phyloP scores from a whole-genome alignment of 2,797 vertebrate genomes.

The Cyclopterus lumpus region DNA sequence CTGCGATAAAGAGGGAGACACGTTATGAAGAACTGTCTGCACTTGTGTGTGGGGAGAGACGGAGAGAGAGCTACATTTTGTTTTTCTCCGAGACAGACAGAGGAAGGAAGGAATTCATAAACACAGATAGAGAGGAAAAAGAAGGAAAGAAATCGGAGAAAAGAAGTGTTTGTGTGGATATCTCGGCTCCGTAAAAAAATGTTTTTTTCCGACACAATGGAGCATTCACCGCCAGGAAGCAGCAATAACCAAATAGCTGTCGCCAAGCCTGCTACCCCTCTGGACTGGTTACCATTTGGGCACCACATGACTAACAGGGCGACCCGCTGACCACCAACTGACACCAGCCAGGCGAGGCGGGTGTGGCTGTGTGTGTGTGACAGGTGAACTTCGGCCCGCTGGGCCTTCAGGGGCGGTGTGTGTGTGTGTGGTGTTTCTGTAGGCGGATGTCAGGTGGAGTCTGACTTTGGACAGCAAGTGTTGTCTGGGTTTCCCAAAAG shows the following conservation, averaged over 20 bases:
- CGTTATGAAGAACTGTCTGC: neutral
- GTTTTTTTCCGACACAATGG: constrained; percentile 56
- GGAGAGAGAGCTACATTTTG: constrained; percentile 6
- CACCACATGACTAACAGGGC: constrained; percentile 31
- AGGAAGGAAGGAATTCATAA: constrained; percentile 5
- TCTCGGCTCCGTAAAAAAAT: constrained; percentile 39
- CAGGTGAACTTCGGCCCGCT: neutral
- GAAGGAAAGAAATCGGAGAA: neutral
- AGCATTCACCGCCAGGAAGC: constrained; percentile 52
- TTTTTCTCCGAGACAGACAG: neutral
- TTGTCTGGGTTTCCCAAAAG: constrained; percentile 32
- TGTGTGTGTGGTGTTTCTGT: neutral
- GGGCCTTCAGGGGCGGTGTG: neutral
- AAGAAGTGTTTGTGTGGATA: constrained; percentile 3
- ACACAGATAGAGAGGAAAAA: neutral
- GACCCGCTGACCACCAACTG: constrained; percentile 41
- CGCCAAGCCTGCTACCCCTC: constrained; percentile 19
- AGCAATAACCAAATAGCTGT: constrained; percentile 35
- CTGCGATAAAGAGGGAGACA: neutral
- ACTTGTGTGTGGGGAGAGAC: neutral
- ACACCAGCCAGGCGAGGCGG: constrained; percentile 25
- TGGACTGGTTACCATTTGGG: constrained; percentile 14
- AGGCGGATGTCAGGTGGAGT: constrained; percentile 26
- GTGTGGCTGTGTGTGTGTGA: constrained; percentile 3
- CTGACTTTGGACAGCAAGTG: constrained; percentile 15